Evolutionary conservation across 2,797 vertebrate genomes (phyloP), one percentile per base, ranked within the genome.

Genomic region (Alcedo quadribrachys): DNA sequence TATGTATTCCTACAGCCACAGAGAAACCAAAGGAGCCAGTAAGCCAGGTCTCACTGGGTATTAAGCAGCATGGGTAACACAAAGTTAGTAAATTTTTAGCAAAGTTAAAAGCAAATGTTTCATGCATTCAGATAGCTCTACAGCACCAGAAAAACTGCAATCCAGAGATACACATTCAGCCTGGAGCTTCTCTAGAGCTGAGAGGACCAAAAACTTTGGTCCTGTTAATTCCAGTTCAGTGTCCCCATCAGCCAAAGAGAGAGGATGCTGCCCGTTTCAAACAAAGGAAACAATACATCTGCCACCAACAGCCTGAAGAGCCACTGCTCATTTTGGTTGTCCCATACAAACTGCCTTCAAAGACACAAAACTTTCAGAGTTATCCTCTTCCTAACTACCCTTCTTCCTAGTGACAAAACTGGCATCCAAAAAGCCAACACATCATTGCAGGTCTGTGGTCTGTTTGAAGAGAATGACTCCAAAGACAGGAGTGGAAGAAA

Each of bases 111-210:
- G 24, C 8, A 70, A 87, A 81, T 2, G 20, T 54, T 83, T 65
- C 58, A 6, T 2, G 11, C 60, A n/a, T 40, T 87, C 57, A 63
- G 51, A 77, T 4, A 51, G 42, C 25, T 75, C 37, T 35, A 27
- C 50, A 66, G 33, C 4, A 7, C 28, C 22, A 32, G 8, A 71
- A 43, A 8, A 61, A 62, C 3, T 30, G 30, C 32, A 15, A 42
- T n/a, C 28, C 25, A 73, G 35, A 80, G 21, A 51, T 0, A 3
- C 0, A 1, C 9, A 11, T 32, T 19, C 48, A 45, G 19, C 33
- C 70, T 20, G 73, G 55, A 86, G 37, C 22, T 22, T 43, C 79
- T 65, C 68, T 42, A 18, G 53, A 88, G 48, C 30, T 67, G 5
- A 24, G 18, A 60, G 48, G 6, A 75, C 51, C 46, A 42, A 61